Base-by-base conservation (phyloP, 2,888 invertebrate species). In the Chorisops tibialis region DNA sequence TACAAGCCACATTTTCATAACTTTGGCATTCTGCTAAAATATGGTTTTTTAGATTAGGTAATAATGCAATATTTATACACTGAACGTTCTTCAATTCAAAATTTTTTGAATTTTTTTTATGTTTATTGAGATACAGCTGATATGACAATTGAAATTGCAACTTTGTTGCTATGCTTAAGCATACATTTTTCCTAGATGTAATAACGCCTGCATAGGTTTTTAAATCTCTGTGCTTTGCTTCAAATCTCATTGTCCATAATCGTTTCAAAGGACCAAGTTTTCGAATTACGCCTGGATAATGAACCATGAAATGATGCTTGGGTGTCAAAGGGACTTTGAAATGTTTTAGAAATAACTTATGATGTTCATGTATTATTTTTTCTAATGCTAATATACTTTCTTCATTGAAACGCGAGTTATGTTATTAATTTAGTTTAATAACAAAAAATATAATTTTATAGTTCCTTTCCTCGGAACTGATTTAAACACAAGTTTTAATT, bases 221-320 rank as follows among this genome's bases (percentile, higher is more conserved):
- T 1, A 61, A 12, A 21, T 45, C 37, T 56, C 56, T 54, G 39
- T 62, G 64, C 16, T 64, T 64, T 7, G 59, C 62, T 60, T 66
- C 67, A 60, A 62, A 64, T 43, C 64, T 35, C 56, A 65, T 62
- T 38, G 63, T 61, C 61, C 63, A 62, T 37, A 64, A 58, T 47
- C 30, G 35, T 48, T 62, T 64, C 37, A 64, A 39, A 24, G 65
- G 64, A 24, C 65, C 64, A 43, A 63, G 45, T 54, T 63, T 63
- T 49, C 56, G 50, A 39, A 65, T 60, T 16, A 50, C 41, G 35
- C 12, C 48, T 6, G 59, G 51, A 48, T 67, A 67, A 52, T 65
- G 67, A 2, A 62, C 18, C 18, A 65, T 52, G 37, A 67, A 62
- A 63, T 65, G 59, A 22, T 63, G 63, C 50, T 65, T 65, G 1